Percentiles rank a stretch among this genome's conserved stretches.
Conservation (phyloP, 2,888 invertebrate species). For the Pachymerium ferrugineum region DNA sequence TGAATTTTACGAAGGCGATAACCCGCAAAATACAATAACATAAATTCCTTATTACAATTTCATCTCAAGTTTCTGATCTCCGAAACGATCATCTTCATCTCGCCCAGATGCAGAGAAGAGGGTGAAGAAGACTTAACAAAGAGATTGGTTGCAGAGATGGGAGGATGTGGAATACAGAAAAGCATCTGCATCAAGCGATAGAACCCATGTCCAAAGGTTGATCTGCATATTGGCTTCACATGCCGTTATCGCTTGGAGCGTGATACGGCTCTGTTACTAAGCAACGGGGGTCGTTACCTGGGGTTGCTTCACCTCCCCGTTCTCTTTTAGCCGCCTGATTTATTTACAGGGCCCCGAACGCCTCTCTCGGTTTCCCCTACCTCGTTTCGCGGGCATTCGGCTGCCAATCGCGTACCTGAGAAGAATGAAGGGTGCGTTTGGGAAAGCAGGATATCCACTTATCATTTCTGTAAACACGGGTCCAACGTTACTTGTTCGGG, state of each 20-base stretch:
- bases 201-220: constrained; percentile 17
- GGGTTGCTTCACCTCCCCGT: constrained; percentile 1
- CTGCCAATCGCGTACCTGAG: constrained; percentile 12
- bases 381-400: constrained; percentile 24
- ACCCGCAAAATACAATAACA: not conserved
- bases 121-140: not conserved
- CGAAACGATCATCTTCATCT: constrained; percentile 1
- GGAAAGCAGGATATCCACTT: not conserved
- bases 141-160: not conserved
- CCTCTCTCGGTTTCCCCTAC: constrained; percentile 6
- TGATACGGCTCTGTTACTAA: not conserved
- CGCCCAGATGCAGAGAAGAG: not conserved
- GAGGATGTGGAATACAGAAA: not conserved
- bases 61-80: not conserved
- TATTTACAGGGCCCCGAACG: constrained; percentile 22
- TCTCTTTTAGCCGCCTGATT: constrained; percentile 24
- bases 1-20: constrained; percentile 2
- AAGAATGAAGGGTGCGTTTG: constrained; percentile 5
- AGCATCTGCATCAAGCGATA: not conserved
- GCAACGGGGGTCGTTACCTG: constrained; percentile 22
- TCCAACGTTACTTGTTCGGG: not conserved
- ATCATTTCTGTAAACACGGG: constrained; percentile 19
- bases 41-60: constrained; percentile 27
- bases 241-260: not conserved
- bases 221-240: constrained; percentile 25